A percentile compares a stretch with the other conserved stretches of the same genome.
Conservation (phyloP, 2,797 vertebrate genomes). For the Heterohyrax brucei region DNA sequence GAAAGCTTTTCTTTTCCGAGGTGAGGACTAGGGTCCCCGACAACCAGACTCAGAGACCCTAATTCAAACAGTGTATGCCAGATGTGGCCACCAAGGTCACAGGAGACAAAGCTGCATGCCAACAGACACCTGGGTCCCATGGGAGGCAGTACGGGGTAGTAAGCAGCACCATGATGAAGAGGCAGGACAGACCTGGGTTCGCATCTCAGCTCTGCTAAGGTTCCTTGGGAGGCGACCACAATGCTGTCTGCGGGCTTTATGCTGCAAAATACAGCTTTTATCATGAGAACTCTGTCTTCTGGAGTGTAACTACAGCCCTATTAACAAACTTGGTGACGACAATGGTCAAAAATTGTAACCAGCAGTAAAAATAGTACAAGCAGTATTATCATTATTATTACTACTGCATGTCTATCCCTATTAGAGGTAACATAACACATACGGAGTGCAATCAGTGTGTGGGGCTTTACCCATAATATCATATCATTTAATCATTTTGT, state of each 20-base stretch:
- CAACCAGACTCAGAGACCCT: too few relatives aligned
- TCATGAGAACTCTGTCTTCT: not conserved
- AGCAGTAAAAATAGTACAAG: conserved; percentile 33
- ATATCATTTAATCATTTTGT: not conserved
- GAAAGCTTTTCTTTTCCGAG: not conserved
- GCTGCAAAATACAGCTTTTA: not conserved
- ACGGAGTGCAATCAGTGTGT: rapidly evolving
- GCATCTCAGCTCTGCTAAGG: not conserved
- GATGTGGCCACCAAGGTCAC: not conserved
- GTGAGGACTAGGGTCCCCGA: not conserved
- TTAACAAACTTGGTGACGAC: not conserved
- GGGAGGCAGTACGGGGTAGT: not conserved
- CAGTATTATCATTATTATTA: not conserved
- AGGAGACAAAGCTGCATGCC: not conserved
- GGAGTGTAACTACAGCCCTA: not conserved
- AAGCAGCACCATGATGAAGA: not conserved
- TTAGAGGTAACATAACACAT: not conserved
- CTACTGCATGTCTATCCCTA: not conserved
- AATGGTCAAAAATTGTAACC: not conserved
- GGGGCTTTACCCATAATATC: not conserved
- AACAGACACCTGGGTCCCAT: not conserved
- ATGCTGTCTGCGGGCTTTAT: too few relatives aligned
- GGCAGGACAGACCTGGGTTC: not conserved
- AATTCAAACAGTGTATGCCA: not conserved
- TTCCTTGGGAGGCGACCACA: not conserved